phyloP scores from a whole-genome alignment of 2,797 vertebrate genomes.

The Tangara arthus region DNA sequence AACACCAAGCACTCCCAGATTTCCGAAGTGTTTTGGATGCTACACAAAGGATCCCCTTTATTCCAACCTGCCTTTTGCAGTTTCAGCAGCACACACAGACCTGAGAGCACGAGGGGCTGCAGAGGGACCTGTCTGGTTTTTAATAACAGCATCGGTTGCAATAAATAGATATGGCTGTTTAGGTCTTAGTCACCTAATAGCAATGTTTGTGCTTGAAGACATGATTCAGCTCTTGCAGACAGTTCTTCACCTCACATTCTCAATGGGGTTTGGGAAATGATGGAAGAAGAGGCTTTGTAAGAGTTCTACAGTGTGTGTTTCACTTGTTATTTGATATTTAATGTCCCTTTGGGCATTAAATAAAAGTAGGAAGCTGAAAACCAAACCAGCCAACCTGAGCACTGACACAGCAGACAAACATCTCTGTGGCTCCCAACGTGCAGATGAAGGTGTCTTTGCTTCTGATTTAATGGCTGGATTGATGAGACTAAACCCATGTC shows the following conservation, averaged over 20 bases:
- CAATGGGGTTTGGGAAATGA: background rate
- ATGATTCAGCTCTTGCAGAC: constrained; percentile 17
- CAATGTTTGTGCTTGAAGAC: background rate
- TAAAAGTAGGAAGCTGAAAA: background rate
- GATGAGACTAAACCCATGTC: background rate
- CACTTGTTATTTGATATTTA: background rate
- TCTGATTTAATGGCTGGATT: background rate
- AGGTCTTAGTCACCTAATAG: constrained; percentile 44
- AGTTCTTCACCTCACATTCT: background rate
- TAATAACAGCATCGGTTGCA: background rate
- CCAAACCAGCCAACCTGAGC: background rate
- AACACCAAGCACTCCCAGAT: background rate
- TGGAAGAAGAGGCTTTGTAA: background rate
- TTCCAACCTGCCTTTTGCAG: background rate
- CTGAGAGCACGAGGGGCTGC: rapidly evolving
- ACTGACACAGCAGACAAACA: background rate
- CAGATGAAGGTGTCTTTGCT: background rate
- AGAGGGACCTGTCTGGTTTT: background rate
- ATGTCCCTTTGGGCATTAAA: background rate
- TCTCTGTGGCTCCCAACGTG: background rate
- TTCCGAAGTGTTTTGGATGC: background rate
- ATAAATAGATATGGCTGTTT: background rate
- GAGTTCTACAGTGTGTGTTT: background rate
- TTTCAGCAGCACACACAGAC: background rate
- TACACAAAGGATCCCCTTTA: background rate